Percentiles rank a stretch among this genome's conserved stretches.
These are phyloP conservation scores for Neodiprion fabricii DNA, from an alignment of 1,140 invertebrate species.

Conservation along the genomic window DNA sequence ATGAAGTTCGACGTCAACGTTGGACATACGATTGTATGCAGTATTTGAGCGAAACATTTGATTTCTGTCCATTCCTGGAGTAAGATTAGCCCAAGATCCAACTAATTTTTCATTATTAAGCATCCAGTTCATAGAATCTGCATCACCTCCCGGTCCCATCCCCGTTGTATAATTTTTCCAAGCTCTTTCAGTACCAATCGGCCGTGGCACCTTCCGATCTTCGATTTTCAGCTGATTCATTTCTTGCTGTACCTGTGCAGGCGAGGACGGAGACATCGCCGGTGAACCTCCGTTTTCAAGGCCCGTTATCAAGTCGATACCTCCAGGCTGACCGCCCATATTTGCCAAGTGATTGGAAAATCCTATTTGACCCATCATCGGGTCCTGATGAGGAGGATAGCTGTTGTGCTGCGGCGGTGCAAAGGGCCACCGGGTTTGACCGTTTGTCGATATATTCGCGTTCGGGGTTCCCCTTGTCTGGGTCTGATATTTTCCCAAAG, in stretches of 20 bases:
- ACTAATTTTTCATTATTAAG: constrained; percentile 62
- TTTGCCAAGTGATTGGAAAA: constrained; percentile 53
- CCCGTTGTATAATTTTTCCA: constrained; percentile 66
- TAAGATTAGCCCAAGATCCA: constrained; percentile 48
- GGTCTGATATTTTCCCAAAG: constrained; percentile 52
- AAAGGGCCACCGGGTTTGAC: constrained; percentile 51
- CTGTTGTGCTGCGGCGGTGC: constrained; percentile 46
- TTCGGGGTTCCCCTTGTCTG: constrained; percentile 23
- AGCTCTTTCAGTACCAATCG: constrained; percentile 78
- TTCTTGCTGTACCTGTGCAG: constrained; percentile 49
- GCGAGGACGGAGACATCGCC: constrained; percentile 67
- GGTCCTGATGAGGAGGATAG: constrained; percentile 52
- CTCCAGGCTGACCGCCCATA: constrained; percentile 56
- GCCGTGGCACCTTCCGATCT: constrained; percentile 75
- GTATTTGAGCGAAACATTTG: constrained; percentile 54
- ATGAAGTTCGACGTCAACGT: constrained; percentile 54
- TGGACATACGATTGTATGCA: constrained; percentile 50
- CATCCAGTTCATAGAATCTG: constrained; percentile 67
- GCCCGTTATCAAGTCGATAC: constrained; percentile 61
- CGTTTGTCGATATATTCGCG: constrained; percentile 39
- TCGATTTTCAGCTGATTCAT: constrained; percentile 62
- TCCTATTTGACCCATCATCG: constrained; percentile 50
- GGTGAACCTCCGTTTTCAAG: constrained; percentile 66
- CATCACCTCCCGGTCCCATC: constrained; percentile 51
- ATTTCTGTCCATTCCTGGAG: constrained; percentile 51